Base-by-base conservation (phyloP, 2,797 vertebrate species). In the Trachurus trachurus region DNA sequence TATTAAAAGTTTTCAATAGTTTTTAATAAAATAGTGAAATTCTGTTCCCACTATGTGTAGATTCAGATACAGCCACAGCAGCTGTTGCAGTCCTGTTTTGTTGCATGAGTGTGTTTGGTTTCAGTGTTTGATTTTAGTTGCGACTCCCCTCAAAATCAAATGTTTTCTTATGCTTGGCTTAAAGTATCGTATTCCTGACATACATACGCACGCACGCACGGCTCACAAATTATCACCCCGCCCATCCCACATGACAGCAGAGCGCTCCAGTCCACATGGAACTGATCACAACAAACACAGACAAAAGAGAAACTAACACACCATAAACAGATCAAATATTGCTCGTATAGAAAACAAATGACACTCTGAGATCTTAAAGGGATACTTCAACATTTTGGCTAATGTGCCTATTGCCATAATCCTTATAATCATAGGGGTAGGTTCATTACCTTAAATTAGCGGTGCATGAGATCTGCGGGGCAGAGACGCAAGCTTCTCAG, bases 221-320 rank as follows among this genome's bases (percentile, higher is more conserved):
- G 39, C 21, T 47, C 22, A 0, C 54, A 71, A 19, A 31, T 74
- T 56, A 39, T 47, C 57, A 53, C 70, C 22, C 19, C 69, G 62
- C 66, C 54, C 54, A 71, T 63, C 5, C 56, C 63, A 37, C 9
- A 0, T 40, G 34, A 71, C 62, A 63, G 50, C 62, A 22, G 17
- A n/a, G 16, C 37, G 79, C 17, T 71, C 19, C 39, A 8, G 49
- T 47, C 76, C 87, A 91, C 76, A 81, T 84, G 87, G 82, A 89
- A 83, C 58, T 81, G 67, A 87, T 87, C 83, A 82, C 40, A 80
- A 62, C 68, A 79, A 71, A 73, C 71, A 76, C 61, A 57, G 50
- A 17, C 64, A 60, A 77, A 85, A 87, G 65, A 87, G 82, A 78
- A 83, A 74, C 84, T 49, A 66, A 60, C 50, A 66, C 54, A 39